Evolutionary conservation across 2,113 vertebrate genomes (phyloP).

Genomic region (Aplodontia rufa): DNA sequence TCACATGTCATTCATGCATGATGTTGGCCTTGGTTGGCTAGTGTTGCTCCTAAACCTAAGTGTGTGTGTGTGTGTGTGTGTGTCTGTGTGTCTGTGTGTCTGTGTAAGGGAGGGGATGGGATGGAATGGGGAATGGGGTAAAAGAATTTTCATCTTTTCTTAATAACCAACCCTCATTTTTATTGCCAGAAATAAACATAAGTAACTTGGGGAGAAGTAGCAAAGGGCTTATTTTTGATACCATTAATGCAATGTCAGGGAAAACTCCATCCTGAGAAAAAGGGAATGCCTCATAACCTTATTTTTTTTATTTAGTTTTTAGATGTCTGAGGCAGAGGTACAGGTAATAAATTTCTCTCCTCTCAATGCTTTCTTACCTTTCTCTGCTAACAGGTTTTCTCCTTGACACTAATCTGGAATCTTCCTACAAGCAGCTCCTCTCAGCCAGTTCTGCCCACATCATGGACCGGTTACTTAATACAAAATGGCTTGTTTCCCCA

Average conservation of each 20-base stretch:
- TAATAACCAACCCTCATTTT: background rate
- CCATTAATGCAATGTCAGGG: background rate
- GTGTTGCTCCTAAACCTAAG: background rate
- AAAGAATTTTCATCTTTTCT: background rate
- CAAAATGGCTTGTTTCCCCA: background rate
- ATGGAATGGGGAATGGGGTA: background rate
- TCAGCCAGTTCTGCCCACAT: background rate
- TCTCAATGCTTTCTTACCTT: background rate
- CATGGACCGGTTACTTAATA: background rate
- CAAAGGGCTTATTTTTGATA: conserved; percentile 33
- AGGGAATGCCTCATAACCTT: background rate
- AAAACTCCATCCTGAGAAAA: background rate
- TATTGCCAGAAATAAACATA: no score
- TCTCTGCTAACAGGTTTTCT: background rate
- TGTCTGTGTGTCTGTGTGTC: background rate
- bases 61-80: no score
- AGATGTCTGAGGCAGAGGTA: background rate
- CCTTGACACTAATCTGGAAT: background rate
- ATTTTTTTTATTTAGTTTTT: background rate
- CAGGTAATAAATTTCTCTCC: background rate
- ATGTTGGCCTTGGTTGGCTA: background rate
- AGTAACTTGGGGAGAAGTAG: background rate
- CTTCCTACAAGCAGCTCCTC: background rate
- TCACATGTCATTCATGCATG: conserved; percentile 11
- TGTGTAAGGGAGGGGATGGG: background rate